A percentile compares a stretch with the other conserved stretches of the same genome.
phyloP scores from a whole-genome alignment of 2,113 vertebrate genomes.

The Ameiurus melas region DNA sequence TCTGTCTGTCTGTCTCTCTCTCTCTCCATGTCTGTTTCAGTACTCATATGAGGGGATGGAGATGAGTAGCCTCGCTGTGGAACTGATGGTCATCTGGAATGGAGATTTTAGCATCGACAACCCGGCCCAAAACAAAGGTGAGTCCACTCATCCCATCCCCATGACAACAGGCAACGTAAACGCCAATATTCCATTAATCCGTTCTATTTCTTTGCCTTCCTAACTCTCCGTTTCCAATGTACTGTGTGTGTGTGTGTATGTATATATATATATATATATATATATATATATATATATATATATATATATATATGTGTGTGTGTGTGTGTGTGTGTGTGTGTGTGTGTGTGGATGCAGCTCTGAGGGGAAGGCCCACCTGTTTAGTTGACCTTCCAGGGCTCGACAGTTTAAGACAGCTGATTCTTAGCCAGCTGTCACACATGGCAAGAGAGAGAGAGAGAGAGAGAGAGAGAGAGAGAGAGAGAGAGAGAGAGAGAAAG shows the following conservation, averaged over 20 bases:
- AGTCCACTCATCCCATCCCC: conserved; percentile 63
- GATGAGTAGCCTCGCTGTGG: conserved; percentile 94
- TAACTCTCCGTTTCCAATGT: neutral
- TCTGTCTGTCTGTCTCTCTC: neutral
- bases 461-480: neutral
- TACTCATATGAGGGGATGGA: conserved; percentile 97
- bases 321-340: neutral
- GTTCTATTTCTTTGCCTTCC: no score
- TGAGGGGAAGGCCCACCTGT: conserved; percentile 26
- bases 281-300: no score
- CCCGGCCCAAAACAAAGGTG: conserved; percentile 96
- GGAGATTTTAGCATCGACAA: conserved; percentile 99
- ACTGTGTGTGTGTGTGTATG: conserved; percentile 12
- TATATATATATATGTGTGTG: neutral
- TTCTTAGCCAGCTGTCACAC: conserved; percentile 31
- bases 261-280: no score
- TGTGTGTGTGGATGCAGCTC: neutral
- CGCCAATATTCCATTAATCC: neutral
- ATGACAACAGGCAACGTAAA: conserved; percentile 71
- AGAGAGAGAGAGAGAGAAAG: conserved; percentile 20
- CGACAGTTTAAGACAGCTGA: conserved; percentile 18
- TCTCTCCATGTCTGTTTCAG: conserved; percentile 63
- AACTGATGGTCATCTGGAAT: conserved; percentile 97
- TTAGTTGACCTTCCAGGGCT: neutral
- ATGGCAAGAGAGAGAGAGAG: neutral